Evolutionary conservation across 2,888 invertebrate genomes (phyloP), one percentile per base, ranked within the genome.

Genomic region (Dysmachus trigonus): DNA sequence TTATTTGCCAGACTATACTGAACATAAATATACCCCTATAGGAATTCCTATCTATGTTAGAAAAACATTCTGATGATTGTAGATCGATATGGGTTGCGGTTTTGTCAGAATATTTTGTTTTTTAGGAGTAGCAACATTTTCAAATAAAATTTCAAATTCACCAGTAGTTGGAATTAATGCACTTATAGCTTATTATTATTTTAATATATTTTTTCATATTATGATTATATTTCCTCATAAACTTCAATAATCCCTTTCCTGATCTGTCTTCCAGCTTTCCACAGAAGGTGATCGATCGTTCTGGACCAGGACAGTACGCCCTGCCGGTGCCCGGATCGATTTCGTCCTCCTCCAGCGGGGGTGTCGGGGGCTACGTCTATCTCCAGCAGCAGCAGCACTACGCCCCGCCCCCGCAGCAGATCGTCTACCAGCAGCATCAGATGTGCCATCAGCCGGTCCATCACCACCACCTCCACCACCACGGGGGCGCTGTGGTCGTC

Each of bases 281-380:
- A 85, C 92, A 92, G 89, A 92, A 92, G 89, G 89, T 91, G 88
- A 90, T 91, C 87, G 92, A 92, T 88, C 91, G 92, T 87, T 91
- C 90, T 87, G 91, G 90, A 87, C 90, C 92, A 31, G 90, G 91
- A 88, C 92, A 92, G 86, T 92, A 92, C 88, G 90, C 88, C 88
- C 89, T 88, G 15, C 88, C 89, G 77, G 87, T 88, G 6, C 87
- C 88, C 31, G 90, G 90, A 33, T 90, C 90, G 81, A 89, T 89
- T 88, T 89, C 90, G 81, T 89, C 90, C 30, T 87, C 89, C 79
- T 88, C 89, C 62, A 83, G 86, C 31, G 88, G 88, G 53, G 89
- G 89, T 41, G 90, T 90, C 62, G 88, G 88, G 71, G 90, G 89
- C 31, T 91, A 92, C 84, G 92, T 92, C 90, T 91, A 92, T 76